Evolutionary conservation across 2,113 vertebrate genomes (phyloP), one percentile per base, ranked within the genome.

Genomic region (Xyrauchen texanus): DNA sequence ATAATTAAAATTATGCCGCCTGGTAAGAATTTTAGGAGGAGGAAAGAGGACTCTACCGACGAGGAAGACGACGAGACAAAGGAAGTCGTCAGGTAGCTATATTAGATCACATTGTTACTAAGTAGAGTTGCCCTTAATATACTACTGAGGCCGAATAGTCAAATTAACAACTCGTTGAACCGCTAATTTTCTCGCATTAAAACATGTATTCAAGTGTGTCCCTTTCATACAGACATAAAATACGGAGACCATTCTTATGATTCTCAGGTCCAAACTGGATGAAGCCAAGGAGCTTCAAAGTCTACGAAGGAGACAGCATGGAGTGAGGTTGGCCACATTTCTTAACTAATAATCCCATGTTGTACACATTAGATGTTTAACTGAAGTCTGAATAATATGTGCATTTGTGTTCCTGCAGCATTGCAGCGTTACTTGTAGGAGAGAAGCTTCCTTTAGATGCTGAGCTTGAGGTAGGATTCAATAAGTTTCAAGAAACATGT

Each of bases 201-300:
- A 34, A 6, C 8, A 7, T 49, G 6, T 49, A 49, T 49, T 7
- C 6, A 49, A 49, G 8, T 49, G 53, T 55, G 53, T 12, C 53
- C 12, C 4, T 13, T 12, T 55, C 11, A 12, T 55, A 55, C 12
- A 55, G 11, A 11, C 5, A 11, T 5, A 55, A 55, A 12, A 15
- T 49, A 0, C 47, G 6, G 15, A 69, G 7, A 10, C 0, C n/a
- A 8, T 53, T 44, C 47, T 10, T 11, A 13, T 69, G n/a, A 34
- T 34, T 34, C 45, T 11, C 72, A 98, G 98, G 83, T 90, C 94
- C 66, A 98, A 98, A 91, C 52, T 99, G 62, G 95, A 96, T 76
- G 96, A 98, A 90, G 94, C 95, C 21, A 98, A 96, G 87, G 98
- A 99, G 87, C 92, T 98, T 15, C 98, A 99, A 88, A 97, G 92